phyloP scores from a whole-genome alignment of 1,140 invertebrate genomes.

The Venturia canescens region DNA sequence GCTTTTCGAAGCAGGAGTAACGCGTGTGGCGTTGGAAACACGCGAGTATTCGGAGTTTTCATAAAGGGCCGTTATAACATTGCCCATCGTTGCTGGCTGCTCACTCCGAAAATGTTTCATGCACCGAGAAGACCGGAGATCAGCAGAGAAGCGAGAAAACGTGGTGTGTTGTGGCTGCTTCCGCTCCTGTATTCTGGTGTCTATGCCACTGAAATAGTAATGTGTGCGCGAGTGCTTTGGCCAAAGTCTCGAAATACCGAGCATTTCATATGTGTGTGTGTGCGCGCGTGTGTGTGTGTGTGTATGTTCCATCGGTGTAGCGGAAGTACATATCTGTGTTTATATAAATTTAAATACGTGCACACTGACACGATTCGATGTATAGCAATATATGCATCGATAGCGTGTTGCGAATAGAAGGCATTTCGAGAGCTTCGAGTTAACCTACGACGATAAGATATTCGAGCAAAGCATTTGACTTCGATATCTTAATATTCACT shows the following conservation, averaged over 20 bases:
- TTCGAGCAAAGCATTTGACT: no score
- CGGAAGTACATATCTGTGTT: background rate
- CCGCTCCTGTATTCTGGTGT: slow-evolving; percentile 7
- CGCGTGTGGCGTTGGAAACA: slow-evolving; percentile 47
- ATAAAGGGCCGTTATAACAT: background rate
- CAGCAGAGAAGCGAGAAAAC: background rate
- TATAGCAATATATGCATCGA: background rate
- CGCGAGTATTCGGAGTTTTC: background rate
- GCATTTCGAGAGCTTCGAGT: no score
- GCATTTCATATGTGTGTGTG: background rate
- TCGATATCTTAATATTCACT: no score
- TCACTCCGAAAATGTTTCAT: background rate
- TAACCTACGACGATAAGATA: no score
- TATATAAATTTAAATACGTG: background rate
- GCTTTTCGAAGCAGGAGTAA: slow-evolving; percentile 51
- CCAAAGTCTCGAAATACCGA: background rate
- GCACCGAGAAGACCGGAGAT: background rate
- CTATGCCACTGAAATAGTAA: slow-evolving; percentile 15
- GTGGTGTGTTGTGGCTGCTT: slow-evolving; percentile 2
- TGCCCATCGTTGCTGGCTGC: background rate
- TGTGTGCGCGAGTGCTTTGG: slow-evolving; percentile 1
- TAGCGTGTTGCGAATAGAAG: no score
- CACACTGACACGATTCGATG: no score
- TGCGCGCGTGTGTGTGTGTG: no score
- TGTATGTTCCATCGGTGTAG: no score